Conservation (phyloP, 2,113 vertebrate genomes). For the Crypturellus undulatus region DNA sequence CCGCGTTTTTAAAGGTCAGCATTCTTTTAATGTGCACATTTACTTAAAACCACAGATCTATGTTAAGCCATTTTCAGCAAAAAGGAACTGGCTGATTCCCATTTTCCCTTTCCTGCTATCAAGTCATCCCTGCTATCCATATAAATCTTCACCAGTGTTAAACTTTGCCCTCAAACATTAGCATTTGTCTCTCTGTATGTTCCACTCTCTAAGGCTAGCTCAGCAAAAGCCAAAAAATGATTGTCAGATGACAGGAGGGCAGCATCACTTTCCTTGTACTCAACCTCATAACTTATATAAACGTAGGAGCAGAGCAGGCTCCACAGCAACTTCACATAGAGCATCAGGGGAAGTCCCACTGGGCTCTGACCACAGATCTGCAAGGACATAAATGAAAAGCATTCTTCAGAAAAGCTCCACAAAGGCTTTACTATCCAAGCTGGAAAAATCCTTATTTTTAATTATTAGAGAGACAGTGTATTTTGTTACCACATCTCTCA, state of each 20-base stretch:
- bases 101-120: not conserved
- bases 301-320: not conserved
- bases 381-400: not conserved
- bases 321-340: not conserved
- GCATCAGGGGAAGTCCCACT: not conserved
- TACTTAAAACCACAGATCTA: conserved; percentile 50
- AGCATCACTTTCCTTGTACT: not conserved
- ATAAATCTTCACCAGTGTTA: not conserved
- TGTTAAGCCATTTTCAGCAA: conserved; percentile 38
- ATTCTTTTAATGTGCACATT: conserved; percentile 14
- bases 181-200: not conserved
- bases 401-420: conserved; percentile 1
- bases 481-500: not conserved
- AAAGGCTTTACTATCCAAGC: not conserved
- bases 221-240: not conserved
- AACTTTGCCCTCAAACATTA: not conserved
- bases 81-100: conserved; percentile 24
- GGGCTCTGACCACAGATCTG: not conserved
- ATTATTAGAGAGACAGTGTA: not conserved
- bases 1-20: conserved; percentile 55
- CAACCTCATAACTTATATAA: not conserved
- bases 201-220: not conserved
- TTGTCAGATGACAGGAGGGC: not conserved
- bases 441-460: not conserved
- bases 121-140: not conserved